Conservation (phyloP, 2,113 vertebrate species). For the Platichthys flesus region DNA sequence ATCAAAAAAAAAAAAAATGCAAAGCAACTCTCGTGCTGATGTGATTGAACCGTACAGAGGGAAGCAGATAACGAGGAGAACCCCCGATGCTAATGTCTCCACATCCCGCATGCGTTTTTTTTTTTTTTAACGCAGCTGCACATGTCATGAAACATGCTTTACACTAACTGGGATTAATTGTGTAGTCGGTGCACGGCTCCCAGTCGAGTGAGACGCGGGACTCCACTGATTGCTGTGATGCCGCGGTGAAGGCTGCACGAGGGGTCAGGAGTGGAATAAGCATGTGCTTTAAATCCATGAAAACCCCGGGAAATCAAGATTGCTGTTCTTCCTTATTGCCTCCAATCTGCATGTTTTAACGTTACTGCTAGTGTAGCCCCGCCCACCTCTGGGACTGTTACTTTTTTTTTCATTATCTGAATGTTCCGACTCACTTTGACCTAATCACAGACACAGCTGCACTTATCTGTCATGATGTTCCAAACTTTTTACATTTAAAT, state of each 20-base stretch:
- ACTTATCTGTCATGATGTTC: conserved; percentile 14
- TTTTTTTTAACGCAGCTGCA: not conserved
- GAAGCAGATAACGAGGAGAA: conserved; percentile 64
- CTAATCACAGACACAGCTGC: conserved; percentile 34
- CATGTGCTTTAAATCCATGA: conserved; percentile 81
- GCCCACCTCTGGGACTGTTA: conserved; percentile 17
- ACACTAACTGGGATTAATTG: conserved; percentile 58
- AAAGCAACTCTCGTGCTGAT: conserved; percentile 39
- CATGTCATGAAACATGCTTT: conserved; percentile 45
- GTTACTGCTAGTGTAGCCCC: conserved; percentile 47
- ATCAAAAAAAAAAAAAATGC: conserved; percentile 71
- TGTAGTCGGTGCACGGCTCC: conserved; percentile 44
- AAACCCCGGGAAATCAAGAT: conserved; percentile 58
- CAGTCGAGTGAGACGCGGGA: conserved; percentile 58
- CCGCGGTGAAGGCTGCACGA: conserved; percentile 32
- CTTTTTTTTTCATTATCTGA: conserved; percentile 11
- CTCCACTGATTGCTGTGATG: conserved; percentile 59
- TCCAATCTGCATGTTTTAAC: conserved; percentile 65
- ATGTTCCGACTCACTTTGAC: conserved; percentile 13
- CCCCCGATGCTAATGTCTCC: conserved; percentile 39
- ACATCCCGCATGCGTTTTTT: conserved; percentile 14
- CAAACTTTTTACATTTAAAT: not conserved
- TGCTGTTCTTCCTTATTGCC: conserved; percentile 49
- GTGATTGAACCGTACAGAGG: conserved; percentile 64
- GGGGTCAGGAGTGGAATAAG: conserved; percentile 70